Conservation (phyloP, 1,140 invertebrate species). For the Calliopsis andreniformis region DNA sequence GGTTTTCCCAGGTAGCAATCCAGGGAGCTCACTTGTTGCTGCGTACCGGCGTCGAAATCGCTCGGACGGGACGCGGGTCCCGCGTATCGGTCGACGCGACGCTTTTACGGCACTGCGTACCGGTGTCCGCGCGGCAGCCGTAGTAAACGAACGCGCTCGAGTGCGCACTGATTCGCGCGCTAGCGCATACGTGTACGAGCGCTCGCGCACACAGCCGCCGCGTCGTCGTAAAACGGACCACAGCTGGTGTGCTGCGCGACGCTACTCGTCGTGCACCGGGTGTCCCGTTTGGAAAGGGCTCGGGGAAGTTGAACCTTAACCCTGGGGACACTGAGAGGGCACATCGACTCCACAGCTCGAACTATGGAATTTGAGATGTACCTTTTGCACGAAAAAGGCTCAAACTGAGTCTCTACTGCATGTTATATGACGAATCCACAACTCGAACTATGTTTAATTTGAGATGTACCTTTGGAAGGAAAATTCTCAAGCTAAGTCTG, state of each 20-base stretch:
- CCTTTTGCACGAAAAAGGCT: too few relatives aligned
- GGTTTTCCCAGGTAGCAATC: neutral
- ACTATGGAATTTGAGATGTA: too few relatives aligned
- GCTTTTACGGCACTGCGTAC: constrained; percentile 58
- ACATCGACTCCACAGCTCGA: too few relatives aligned
- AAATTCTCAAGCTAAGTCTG: too few relatives aligned
- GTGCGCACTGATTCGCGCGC: constrained; percentile 61
- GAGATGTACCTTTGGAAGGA: too few relatives aligned
- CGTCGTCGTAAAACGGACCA: constrained; percentile 6
- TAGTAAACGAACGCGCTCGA: constrained; percentile 51
- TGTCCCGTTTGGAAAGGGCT: too few relatives aligned
- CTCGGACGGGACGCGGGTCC: constrained; percentile 28
- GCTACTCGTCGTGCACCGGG: constrained; percentile 32
- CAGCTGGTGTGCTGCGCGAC: constrained; percentile 45
- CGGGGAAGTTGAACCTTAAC: too few relatives aligned
- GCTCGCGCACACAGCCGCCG: neutral
- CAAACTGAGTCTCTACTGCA: too few relatives aligned
- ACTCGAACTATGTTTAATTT: too few relatives aligned
- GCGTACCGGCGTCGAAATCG: constrained; percentile 44
- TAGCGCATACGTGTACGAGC: constrained; percentile 47
- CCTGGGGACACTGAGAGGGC: too few relatives aligned
- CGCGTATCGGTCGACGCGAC: constrained; percentile 19
- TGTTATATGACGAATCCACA: too few relatives aligned
- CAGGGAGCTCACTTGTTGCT: constrained; percentile 59
- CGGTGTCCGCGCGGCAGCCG: constrained; percentile 37